Evolutionary conservation across 2,113 vertebrate genomes (phyloP).

Genomic region (Cacatua alba): DNA sequence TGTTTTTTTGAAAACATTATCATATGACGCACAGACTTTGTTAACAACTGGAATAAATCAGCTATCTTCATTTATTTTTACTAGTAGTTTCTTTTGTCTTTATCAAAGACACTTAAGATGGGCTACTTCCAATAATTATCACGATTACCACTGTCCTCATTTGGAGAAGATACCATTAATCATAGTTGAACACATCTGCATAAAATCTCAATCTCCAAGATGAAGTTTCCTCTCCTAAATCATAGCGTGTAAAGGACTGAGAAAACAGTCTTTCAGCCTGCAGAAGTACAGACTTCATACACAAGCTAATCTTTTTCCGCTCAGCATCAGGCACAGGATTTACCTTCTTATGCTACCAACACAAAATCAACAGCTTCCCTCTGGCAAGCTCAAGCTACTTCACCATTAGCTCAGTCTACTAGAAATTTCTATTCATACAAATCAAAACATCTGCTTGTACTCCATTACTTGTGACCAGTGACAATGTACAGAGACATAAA

Average conservation of each 20-base stretch:
- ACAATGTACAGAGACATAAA: constrained; percentile 21
- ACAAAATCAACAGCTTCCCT: not conserved
- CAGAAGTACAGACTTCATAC: not conserved
- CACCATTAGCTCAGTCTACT: not conserved
- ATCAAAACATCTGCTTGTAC: not conserved
- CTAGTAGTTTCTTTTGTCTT: not conserved
- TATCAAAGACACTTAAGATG: not conserved
- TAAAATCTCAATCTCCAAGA: not conserved
- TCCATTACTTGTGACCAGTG: not conserved
- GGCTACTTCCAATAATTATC: not conserved
- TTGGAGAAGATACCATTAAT: not conserved
- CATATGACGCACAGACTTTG: not conserved
- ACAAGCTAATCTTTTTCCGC: not conserved
- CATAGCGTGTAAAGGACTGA: not conserved
- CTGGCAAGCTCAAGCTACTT: not conserved
- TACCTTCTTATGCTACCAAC: not conserved
- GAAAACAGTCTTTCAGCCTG: not conserved
- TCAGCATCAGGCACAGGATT: not conserved
- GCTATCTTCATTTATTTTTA: not conserved
- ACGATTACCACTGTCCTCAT: not conserved
- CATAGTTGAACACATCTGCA: not conserved
- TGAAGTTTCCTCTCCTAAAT: not conserved
- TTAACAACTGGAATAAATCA: not conserved
- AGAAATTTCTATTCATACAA: not conserved
- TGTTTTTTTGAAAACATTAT: not conserved